phyloP scores from a whole-genome alignment of 2,888 invertebrate genomes.

The Ectropis crepuscularia region DNA sequence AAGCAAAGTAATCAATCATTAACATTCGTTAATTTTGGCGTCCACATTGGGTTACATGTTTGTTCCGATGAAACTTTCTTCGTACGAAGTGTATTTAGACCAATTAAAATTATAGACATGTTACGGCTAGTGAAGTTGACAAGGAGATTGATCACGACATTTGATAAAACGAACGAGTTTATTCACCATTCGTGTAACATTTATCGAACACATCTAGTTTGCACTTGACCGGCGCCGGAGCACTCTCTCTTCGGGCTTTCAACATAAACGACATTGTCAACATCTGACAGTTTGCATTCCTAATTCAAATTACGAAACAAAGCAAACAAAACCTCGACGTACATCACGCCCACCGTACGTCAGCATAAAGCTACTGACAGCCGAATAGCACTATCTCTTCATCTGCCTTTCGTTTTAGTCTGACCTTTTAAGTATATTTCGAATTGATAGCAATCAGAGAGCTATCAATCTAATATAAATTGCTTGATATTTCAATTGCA shows the following conservation, averaged over 20 bases:
- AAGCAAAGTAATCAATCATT: no score
- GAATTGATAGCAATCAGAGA: conserved; percentile 27
- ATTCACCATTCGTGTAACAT: conserved; percentile 15
- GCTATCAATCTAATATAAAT: conserved; percentile 26
- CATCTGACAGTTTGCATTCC: conserved; percentile 46
- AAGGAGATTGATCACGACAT: conserved; percentile 10
- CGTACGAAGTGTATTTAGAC: background rate
- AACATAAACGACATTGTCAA: conserved; percentile 46
- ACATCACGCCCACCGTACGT: conserved; percentile 33
- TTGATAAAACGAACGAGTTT: conserved; percentile 23
- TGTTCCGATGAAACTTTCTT: background rate
- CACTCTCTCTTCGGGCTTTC: conserved; percentile 47
- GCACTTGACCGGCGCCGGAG: conserved; percentile 34
- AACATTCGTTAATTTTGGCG: no score
- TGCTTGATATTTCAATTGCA: conserved; percentile 8
- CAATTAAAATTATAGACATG: conserved; percentile 1
- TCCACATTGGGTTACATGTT: no score
- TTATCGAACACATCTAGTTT: conserved; percentile 24
- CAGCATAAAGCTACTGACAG: conserved; percentile 44
- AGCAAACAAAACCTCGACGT: conserved; percentile 38
- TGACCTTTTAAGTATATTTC: conserved; percentile 33
- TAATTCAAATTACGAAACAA: conserved; percentile 54
- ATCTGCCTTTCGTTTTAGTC: conserved; percentile 49
- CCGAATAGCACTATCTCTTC: conserved; percentile 53
- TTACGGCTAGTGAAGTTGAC: conserved; percentile 12